A percentile compares a stretch with the other conserved stretches of the same genome.
Evolutionary conservation across 1,140 invertebrate species (phyloP).

Genomic region (Sarcophaga peregrina): DNA sequence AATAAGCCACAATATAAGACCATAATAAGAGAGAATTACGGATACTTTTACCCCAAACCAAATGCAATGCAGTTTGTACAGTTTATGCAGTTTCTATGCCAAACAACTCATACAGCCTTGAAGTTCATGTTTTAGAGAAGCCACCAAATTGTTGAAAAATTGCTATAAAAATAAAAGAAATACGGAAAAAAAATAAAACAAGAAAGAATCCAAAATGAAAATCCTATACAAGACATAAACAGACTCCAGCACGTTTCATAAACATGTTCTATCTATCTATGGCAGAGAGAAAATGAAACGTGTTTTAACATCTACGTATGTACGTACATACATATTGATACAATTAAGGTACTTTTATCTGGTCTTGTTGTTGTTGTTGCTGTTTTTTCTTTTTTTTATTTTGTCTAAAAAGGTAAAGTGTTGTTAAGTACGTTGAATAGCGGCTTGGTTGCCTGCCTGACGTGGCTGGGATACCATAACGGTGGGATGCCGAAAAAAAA

Average conservation of each 20-base stretch:
- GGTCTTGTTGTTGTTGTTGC: too few relatives aligned
- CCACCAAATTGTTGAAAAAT: neutral
- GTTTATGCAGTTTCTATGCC: neutral
- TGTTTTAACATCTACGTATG: neutral
- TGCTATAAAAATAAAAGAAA: neutral
- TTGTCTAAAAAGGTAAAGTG: too few relatives aligned
- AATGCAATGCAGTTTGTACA: neutral
- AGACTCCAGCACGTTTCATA: conserved; percentile 18
- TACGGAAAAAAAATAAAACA: neutral
- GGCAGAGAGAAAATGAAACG: neutral
- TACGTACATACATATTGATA: neutral
- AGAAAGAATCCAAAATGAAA: neutral
- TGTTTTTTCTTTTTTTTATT: too few relatives aligned
- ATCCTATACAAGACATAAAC: conserved; percentile 2
- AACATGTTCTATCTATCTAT: conserved; percentile 21
- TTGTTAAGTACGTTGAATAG: too few relatives aligned
- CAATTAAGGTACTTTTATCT: neutral
- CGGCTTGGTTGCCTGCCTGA: too few relatives aligned
- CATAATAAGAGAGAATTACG: neutral
- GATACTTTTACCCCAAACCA: neutral
- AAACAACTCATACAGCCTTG: neutral
- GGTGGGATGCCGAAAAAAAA: too few relatives aligned
- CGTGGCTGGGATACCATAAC: too few relatives aligned
- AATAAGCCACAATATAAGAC: neutral
- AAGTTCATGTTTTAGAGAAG: neutral